A percentile compares a stretch with the other conserved stretches of the same genome.
These are phyloP conservation scores for Brachyhypopomus gauderio DNA, from an alignment of 2,113 vertebrate genomes.

Conservation along the genomic window DNA sequence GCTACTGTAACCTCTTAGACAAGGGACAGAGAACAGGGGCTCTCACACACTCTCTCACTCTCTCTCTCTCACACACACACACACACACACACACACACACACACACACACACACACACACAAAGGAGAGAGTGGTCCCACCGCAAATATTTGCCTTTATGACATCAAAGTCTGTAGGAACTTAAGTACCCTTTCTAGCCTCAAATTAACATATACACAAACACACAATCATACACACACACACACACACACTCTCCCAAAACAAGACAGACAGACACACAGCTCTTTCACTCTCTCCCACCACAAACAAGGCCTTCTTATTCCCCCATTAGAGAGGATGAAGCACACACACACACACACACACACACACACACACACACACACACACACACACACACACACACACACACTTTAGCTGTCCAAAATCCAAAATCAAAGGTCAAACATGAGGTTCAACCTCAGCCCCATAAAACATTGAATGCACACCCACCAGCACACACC, in stretches of 20 bases:
- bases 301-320: conserved; percentile 31
- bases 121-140: conserved; percentile 9
- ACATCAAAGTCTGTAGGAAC: conserved; percentile 10
- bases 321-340: conserved; percentile 12
- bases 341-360: conserved; percentile 32
- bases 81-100: background rate
- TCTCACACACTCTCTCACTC: background rate
- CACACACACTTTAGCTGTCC: too few species aligned
- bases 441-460: too few species aligned
- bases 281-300: conserved; percentile 28
- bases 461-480: too few species aligned
- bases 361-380: conserved; percentile 39
- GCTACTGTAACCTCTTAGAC: conserved; percentile 57
- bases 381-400: conserved; percentile 38
- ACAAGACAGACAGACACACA: conserved; percentile 10
- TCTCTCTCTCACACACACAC: background rate
- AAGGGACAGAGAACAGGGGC: conserved; percentile 23
- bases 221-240: conserved; percentile 12
- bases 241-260: conserved; percentile 25
- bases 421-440: too few species aligned
- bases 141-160: conserved; percentile 51
- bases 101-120: conserved; percentile 21
- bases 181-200: background rate
- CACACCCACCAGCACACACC: too few species aligned
- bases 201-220: background rate